Percentiles rank a stretch among this genome's conserved stretches.
These are phyloP conservation scores for Spinibarbus caldwelli DNA, from an alignment of 2,797 vertebrate genomes.

Conservation along the genomic window DNA sequence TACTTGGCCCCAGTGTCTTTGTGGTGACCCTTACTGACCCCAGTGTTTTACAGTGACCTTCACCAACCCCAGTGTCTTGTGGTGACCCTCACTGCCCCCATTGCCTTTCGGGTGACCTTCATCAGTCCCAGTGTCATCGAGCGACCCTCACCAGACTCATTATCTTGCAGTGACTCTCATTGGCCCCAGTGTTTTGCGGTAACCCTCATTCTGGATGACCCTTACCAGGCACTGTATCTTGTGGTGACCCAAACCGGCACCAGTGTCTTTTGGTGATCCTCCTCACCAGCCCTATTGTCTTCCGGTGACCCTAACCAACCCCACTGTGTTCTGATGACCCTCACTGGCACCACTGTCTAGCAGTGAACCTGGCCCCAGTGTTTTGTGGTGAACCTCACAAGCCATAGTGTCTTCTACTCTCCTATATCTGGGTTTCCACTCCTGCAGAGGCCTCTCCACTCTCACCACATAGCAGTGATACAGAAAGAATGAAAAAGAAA, in stretches of 20 bases:
- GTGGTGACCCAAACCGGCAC: no score
- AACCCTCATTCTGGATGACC: background rate
- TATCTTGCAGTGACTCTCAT: background rate
- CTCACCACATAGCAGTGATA: background rate
- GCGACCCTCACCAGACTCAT: background rate
- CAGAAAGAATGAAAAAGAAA: background rate
- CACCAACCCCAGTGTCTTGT: background rate
- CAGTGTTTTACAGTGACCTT: background rate
- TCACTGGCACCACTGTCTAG: background rate
- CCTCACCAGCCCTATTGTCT: background rate
- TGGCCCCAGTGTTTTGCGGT: fast-evolving
- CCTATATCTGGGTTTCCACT: background rate
- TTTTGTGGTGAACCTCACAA: background rate
- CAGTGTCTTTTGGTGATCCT: background rate
- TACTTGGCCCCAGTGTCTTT: background rate
- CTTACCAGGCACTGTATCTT: background rate
- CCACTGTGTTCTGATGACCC: background rate
- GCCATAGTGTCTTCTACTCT: background rate
- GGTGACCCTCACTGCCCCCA: background rate
- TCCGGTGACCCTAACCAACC: background rate
- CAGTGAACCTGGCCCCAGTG: background rate
- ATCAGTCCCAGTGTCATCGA: background rate
- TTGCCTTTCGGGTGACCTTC: fast-evolving
- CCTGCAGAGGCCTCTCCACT: background rate
- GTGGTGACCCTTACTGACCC: background rate